Base-by-base conservation (phyloP, 2,797 vertebrate genomes). In the Loriculus beryllinus region DNA sequence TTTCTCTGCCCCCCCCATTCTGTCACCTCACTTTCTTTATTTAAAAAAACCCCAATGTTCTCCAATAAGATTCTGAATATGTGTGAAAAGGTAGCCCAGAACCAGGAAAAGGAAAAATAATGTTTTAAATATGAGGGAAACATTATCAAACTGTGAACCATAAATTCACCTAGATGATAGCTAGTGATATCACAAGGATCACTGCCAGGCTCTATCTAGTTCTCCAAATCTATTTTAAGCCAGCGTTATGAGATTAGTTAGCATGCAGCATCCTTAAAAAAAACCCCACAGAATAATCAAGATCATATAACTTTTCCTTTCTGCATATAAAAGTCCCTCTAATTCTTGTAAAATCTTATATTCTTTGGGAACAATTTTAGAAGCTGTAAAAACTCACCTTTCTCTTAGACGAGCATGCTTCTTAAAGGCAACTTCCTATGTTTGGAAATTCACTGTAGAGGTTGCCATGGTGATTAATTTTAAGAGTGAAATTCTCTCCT, bases 381-480 rank as follows among this genome's bases (percentile, higher is more conserved):
- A 96, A 82, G 93, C 92, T 91, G 74, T 88, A 94, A 94, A 93
- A 95, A 92, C 95, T 96, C 92, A 96, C 95, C 95, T 95, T 93
- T 84, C 89, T 86, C 91, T 88, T 84, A 91, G 95, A 88, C 6
- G 57, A 93, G 52, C n/a, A 52, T 82, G 90, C 74, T 93, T 94
- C 95, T 80, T 96, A 92, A 93, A 96, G 75, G 85, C 96, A 96
- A 96, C 67, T 94, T 96, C 93, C 95, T 96, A 96, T 88, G 85
- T 97, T 94, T 95, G 91, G 95, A 96, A 97, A 95, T 93, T 92
- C 82, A 62, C 93, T 92, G 93, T 86, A 95, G 89, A 80, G 82
- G 95, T 96, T 97, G 92, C 93, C 91, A 96, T 96, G 95, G 95
- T 91, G 92, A 97, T 92, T 95, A 95, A 95, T 97, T 96, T 96